Evolutionary conservation across 1,140 invertebrate species (phyloP).

Genomic region (Drosophila hydei): DNA sequence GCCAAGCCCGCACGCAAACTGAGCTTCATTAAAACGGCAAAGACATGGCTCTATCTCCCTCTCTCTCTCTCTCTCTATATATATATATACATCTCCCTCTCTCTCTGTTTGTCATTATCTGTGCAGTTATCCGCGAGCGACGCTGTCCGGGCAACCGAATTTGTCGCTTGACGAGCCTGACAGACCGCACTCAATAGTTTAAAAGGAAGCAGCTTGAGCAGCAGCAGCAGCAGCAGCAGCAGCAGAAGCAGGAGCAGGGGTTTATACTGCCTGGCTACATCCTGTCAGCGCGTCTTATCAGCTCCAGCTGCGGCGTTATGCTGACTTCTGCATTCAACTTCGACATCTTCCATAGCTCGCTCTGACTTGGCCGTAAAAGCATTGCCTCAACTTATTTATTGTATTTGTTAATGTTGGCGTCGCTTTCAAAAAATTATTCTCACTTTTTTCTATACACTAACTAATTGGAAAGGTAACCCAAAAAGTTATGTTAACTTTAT

Average conservation of each 20-base stretch:
- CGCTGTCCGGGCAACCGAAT: slow-evolving; percentile 63
- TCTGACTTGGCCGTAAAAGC: slow-evolving; percentile 26
- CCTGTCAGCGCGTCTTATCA: slow-evolving; percentile 66
- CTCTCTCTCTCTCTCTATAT: slow-evolving; percentile 7
- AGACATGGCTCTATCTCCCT: slow-evolving; percentile 30
- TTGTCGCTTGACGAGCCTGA: slow-evolving; percentile 41
- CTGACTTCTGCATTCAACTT: slow-evolving; percentile 56
- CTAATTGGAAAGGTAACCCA: background rate
- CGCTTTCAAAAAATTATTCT: slow-evolving; percentile 50
- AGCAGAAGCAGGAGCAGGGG: too few relatives aligned
- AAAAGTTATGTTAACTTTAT: background rate
- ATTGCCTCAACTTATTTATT: slow-evolving; percentile 57
- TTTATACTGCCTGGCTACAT: slow-evolving; percentile 32
- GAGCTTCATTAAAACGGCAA: slow-evolving; percentile 83
- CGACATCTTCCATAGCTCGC: slow-evolving; percentile 22
- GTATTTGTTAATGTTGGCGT: slow-evolving; percentile 48
- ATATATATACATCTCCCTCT: too few relatives aligned
- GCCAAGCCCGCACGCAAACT: slow-evolving; percentile 37
- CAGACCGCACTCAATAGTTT: slow-evolving; percentile 57
- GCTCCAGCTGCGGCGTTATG: slow-evolving; percentile 42
- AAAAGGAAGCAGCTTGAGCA: slow-evolving; percentile 16
- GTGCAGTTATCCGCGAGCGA: slow-evolving; percentile 64
- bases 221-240: background rate
- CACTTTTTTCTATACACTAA: slow-evolving; percentile 29
- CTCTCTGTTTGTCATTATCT: slow-evolving; percentile 55